A percentile compares a stretch with the other conserved stretches of the same genome.
These are phyloP conservation scores for Pheucticus melanocephalus DNA, from an alignment of 2,113 vertebrate genomes.

Conservation along the genomic window DNA sequence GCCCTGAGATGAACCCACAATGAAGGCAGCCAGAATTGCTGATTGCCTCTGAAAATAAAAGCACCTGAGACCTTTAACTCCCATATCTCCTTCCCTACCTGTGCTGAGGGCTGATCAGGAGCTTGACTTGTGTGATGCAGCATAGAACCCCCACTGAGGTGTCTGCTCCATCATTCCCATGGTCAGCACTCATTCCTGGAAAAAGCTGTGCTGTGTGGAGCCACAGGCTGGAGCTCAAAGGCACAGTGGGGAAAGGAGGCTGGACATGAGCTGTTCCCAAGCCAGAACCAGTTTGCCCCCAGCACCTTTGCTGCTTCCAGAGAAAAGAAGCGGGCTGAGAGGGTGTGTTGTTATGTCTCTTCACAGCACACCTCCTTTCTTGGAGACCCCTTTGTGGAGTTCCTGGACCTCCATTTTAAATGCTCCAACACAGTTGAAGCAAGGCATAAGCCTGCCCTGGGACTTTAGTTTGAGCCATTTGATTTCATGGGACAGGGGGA, in stretches of 20 bases:
- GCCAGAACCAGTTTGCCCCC: background rate
- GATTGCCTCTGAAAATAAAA: background rate
- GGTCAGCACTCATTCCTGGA: background rate
- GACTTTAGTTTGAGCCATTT: background rate
- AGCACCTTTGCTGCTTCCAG: background rate
- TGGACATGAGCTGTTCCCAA: background rate
- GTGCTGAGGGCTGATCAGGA: background rate
- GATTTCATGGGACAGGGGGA: rapidly evolving
- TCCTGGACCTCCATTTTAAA: background rate
- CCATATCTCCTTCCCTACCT: background rate
- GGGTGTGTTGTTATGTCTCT: background rate
- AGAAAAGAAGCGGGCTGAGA: background rate
- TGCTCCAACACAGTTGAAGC: rapidly evolving
- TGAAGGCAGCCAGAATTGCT: background rate
- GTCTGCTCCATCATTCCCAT: background rate
- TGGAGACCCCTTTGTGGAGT: background rate
- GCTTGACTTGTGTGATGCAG: rapidly evolving
- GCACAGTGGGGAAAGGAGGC: background rate
- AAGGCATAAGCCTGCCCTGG: background rate
- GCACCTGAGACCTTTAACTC: background rate
- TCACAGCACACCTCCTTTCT: background rate
- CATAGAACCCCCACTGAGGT: background rate
- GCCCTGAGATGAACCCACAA: background rate
- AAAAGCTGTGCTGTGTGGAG: background rate
- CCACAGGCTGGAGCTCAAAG: background rate